Base-by-base conservation (phyloP, 2,113 vertebrate species). In the Malurus elegans region DNA sequence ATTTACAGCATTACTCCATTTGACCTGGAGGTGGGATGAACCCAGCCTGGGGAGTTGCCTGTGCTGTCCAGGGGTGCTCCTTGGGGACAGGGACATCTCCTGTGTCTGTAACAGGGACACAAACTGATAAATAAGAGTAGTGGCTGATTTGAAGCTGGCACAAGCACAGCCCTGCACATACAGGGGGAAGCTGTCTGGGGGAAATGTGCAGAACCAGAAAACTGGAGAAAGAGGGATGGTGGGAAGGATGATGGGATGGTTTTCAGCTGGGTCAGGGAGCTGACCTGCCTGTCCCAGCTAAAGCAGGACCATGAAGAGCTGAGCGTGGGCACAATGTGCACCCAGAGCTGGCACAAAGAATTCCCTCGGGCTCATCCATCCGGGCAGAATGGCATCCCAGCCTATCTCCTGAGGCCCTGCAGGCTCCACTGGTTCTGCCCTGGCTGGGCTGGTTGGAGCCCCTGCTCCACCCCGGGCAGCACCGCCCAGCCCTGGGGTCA, bases 351-450 rank as follows among this genome's bases (percentile, higher is more conserved):
- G 62, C 72, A 53, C 62, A 19, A 38, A 61, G 69, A 15, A 60
- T 25, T 38, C 4, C 87, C 47, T 15, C 28, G 10, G 40, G 51
- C 57, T 71, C 57, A 25, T 25, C 12, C 17, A 32, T 2, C 26
- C 18, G 6, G 76, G 31, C 56, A 62, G 26, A 24, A 26, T 26
- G 8, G 21, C 48, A 54, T 51, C 67, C 78, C 40, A 38, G 26
- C 40, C 31, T 31, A 34, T 2, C 3, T 29, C 60, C 65, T 17
- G 5, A 15, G 36, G 90, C 70, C 61, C 47, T 87, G 57, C 94
- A 90, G 57, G 91, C 79, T 85, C 32, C 66, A 9, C 94, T 90
- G 94, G 92, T 85, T 93, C 88, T 51, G 53, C 53, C 40, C 93
- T 84, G 96, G 90, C 47, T 16, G 0, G 70, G 40, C 92, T 81